Evolutionary conservation across 1,140 invertebrate species (phyloP).

Genomic region (Akabosia matsudoensis): DNA sequence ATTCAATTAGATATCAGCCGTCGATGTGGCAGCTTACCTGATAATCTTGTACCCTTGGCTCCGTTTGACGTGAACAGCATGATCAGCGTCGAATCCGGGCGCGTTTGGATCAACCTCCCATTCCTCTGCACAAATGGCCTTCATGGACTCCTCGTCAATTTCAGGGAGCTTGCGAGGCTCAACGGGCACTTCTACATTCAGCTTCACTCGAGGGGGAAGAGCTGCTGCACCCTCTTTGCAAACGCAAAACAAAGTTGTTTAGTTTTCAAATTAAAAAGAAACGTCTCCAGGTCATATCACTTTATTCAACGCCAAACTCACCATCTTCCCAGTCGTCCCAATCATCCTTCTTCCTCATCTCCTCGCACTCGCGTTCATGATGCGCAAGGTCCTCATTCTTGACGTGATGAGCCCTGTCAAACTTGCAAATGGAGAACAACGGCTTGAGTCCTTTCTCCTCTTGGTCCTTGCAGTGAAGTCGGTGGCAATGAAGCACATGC

Average conservation of each 20-base stretch:
- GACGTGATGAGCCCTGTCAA: not conserved
- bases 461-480: not conserved
- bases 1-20: not conserved
- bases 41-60: not conserved
- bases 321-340: not conserved
- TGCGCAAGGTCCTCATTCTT: not conserved
- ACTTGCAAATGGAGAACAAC: conserved; percentile 10
- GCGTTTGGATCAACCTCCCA: not conserved
- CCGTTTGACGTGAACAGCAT: not conserved
- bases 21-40: not conserved
- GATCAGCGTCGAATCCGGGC: not conserved
- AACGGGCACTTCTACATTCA: not conserved
- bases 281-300: not conserved
- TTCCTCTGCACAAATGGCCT: not conserved
- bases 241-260: too few relatives aligned
- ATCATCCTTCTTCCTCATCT: not conserved
- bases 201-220: not conserved
- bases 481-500: not conserved
- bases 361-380: not conserved
- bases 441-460: not conserved
- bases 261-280: too few relatives aligned
- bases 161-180: not conserved
- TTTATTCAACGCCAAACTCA: not conserved
- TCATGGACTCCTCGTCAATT: not conserved
- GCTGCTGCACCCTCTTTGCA: not conserved